These are phyloP conservation scores for Mesocricetus auratus DNA, from an alignment of 2,113 vertebrate genomes.

Conservation along the genomic window DNA sequence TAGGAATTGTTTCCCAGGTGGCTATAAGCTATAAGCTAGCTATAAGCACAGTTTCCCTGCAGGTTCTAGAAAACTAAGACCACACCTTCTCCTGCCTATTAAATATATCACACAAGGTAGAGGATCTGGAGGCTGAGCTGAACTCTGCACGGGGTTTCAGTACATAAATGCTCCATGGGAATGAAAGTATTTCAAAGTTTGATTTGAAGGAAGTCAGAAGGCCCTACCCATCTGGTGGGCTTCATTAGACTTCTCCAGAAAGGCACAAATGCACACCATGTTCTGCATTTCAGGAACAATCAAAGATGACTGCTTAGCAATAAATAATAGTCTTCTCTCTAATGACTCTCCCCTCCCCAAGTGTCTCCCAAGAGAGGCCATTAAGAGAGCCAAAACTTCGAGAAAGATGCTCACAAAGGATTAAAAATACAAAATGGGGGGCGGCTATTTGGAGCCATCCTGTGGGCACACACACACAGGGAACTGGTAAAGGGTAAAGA, in stretches of 20 bases:
- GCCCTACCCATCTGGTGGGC: slow-evolving; percentile 21
- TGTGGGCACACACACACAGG: slow-evolving; percentile 8
- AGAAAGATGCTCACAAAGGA: slow-evolving; percentile 71
- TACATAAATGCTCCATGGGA: neutral
- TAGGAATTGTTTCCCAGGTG: slow-evolving; percentile 8
- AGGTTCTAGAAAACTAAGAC: slow-evolving; percentile 43
- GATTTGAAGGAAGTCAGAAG: slow-evolving; percentile 59
- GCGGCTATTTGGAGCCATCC: slow-evolving; percentile 22
- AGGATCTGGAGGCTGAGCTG: neutral
- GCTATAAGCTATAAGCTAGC: neutral
- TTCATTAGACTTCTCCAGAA: slow-evolving; percentile 36
- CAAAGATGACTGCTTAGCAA: slow-evolving; percentile 56
- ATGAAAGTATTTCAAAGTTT: neutral
- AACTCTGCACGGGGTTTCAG: neutral
- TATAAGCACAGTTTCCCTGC: neutral
- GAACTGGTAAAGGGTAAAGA: slow-evolving; percentile 51
- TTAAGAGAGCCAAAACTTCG: slow-evolving; percentile 66
- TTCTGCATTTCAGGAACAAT: slow-evolving; percentile 49
- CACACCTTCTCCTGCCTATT: neutral
- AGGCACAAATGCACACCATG: slow-evolving; percentile 26
- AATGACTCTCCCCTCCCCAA: slow-evolving; percentile 68
- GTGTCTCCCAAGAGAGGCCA: slow-evolving; percentile 68
- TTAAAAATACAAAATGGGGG: slow-evolving; percentile 6
- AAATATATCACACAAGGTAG: neutral
- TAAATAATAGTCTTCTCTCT: slow-evolving; percentile 75